Evolutionary conservation across 2,888 invertebrate species (phyloP).

Genomic region (Pomacea canaliculata): DNA sequence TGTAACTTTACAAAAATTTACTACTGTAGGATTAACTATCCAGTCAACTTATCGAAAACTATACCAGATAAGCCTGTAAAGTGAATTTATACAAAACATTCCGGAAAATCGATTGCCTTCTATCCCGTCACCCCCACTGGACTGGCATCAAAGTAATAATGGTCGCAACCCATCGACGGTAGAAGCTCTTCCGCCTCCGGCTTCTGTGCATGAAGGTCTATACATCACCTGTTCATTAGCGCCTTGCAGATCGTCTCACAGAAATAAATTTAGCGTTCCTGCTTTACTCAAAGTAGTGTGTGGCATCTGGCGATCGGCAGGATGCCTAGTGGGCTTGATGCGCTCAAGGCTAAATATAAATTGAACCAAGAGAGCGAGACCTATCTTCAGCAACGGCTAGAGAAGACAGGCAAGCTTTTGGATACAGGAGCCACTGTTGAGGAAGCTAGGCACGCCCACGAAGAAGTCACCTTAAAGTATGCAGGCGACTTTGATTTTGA

Average conservation of each 20-base stretch:
- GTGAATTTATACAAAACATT: too few relatives aligned
- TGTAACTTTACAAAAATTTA: too few relatives aligned
- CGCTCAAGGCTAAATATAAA: slow-evolving; percentile 30
- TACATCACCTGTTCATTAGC: not conserved
- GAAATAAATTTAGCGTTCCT: not conserved
- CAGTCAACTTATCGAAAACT: too few relatives aligned
- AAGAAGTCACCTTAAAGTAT: slow-evolving; percentile 20
- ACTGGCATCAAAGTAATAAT: not conserved
- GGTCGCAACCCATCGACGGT: slow-evolving; percentile 9
- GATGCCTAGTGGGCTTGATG: slow-evolving; percentile 29
- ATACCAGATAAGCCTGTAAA: too few relatives aligned
- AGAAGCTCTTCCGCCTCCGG: slow-evolving; percentile 12
- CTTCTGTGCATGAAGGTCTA: not conserved
- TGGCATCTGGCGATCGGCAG: not conserved
- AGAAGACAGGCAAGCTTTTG: slow-evolving; percentile 19
- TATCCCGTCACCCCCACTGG: slow-evolving; percentile 11
- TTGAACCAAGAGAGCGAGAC: slow-evolving; percentile 29
- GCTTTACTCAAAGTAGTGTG: too few relatives aligned
- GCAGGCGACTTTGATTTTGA: slow-evolving; percentile 37
- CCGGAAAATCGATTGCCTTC: slow-evolving; percentile 14
- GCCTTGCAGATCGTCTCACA: too few relatives aligned
- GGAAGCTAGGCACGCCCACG: slow-evolving; percentile 19
- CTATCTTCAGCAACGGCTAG: slow-evolving; percentile 21
- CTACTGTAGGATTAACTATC: too few relatives aligned
- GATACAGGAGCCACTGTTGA: slow-evolving; percentile 24